Evolutionary conservation across 2,888 invertebrate species (phyloP), one percentile per base, ranked within the genome.

Genomic region (Exocentrus adspersus): DNA sequence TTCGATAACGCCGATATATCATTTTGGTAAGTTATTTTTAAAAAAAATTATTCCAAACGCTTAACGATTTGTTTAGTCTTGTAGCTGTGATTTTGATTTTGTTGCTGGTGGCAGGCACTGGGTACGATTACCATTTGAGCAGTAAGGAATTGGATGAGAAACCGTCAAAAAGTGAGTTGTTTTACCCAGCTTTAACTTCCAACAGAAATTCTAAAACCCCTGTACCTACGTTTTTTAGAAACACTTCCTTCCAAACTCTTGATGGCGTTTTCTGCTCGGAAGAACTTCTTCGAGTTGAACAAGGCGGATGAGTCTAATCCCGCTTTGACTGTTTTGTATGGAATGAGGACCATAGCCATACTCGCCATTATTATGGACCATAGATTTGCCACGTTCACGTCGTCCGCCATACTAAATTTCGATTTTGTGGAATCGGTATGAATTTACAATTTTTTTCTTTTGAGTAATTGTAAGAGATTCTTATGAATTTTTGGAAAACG

Each of bases 321-420:
- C 79, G 60, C 81, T 78, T 51, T 86, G n/a, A 84, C 84, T 58
- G 82, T 87, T 2, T 75, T 89, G n/a, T 87, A 88, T 74, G 89
- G 89, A 0, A 83, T 89, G 21, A 82, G 86, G 50, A 86, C 85
- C 45, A 71, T 88, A 20, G 84, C 86, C 0, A 88, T 88, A 63
- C 83, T 86, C 62, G 81, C 87, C 20, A 84, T 89, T 21, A 86
- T 87, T 5, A 73, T 86, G 71, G 86, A 85, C 43, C 89, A 89
- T 76, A 83, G 87, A 56, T 82, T 86, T 32, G 87, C 86, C 1
- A 85, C 86, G 2, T 80, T 80, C 43, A 84, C 86, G 45, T 80
- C 85, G 0, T 87, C 87, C 0, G 86, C 88, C 0, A 79, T 87
- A 43, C 84, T 86, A 64, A 87, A 89, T 73, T 87, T 86, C 45